A percentile compares a stretch with the other conserved stretches of the same genome.
phyloP scores from a whole-genome alignment of 2,888 invertebrate genomes.

The Pinctada fucata region DNA sequence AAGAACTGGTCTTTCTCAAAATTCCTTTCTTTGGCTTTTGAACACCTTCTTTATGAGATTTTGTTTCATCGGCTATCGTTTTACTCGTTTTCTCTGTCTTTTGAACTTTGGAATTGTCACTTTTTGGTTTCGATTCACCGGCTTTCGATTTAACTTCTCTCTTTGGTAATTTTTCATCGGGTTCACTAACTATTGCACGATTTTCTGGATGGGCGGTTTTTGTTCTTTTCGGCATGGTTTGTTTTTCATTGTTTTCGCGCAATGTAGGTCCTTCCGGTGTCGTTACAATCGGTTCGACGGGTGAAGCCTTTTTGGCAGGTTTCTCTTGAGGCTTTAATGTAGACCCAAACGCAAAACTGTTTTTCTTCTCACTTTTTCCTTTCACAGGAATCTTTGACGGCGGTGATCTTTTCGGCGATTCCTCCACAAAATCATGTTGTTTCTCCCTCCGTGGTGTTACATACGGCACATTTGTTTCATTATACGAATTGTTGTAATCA shows the following conservation, averaged over 20 bases:
- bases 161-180: not conserved
- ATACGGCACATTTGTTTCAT: too few species aligned
- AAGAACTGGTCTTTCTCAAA: slow-evolving; percentile 35
- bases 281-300: not conserved
- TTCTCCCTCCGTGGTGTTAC: too few species aligned
- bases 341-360: not conserved
- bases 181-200: too few species aligned
- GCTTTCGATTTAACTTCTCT: slow-evolving; percentile 1
- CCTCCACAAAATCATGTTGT: too few species aligned
- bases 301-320: not conserved
- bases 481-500: too few species aligned
- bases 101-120: not conserved
- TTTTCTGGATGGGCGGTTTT: too few species aligned
- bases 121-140: not conserved
- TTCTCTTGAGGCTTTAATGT: not conserved
- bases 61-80: not conserved
- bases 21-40: slow-evolving; percentile 27
- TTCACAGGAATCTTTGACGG: not conserved
- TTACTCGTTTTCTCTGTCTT: not conserved
- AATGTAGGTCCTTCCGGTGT: not conserved
- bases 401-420: too few species aligned
- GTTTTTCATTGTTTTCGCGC: not conserved
- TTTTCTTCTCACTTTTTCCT: not conserved
- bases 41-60: not conserved
- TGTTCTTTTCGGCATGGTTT: not conserved